Base-by-base conservation (phyloP, 2,888 invertebrate genomes). In the Chouioia cunea region DNA sequence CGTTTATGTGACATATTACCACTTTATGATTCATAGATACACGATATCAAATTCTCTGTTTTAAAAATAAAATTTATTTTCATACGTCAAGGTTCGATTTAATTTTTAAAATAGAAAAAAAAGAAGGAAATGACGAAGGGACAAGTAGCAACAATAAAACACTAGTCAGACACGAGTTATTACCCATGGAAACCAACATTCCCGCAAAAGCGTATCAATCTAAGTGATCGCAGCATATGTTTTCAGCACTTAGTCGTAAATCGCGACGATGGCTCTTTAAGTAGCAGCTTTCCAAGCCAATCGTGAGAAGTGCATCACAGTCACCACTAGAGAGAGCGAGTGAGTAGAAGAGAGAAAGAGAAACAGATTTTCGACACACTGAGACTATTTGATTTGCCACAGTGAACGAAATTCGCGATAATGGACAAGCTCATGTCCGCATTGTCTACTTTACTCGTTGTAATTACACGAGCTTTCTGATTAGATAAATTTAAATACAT, bases 331-430 rank as follows among this genome's bases (percentile, higher is more conserved):
- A 36, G 36, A 4, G 27, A 27, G 27, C 3, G 27, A 27, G 27
- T 4, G 27, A 27, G 27, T 4, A 6, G 6, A 6, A 27, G 27
- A 27, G 27, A 27, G 27, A 27, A 6, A 27, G 27, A 27, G 27
- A 27, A 12, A 10, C 47, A 67, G 66, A 58, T 66, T 66, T 66
- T 66, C 66, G 65, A 65, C 50, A 23, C 48, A 47, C 27, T 4
- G 12, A 15, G 47, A 36, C 52, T 16, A 56, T 68, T 68, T 56
- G 56, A 68, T 68, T 68, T 62, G 68, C 62, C 68, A 60, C 54
- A 36, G 52, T 66, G 44, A n/a, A 36, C 46, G 36, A 2, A 4
- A 44, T 56, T 20, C 56, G 56, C 64, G 56, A 44, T 53, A 27
- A 60, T 60, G 22, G 15, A 4, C 36, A 36, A 36, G 23, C 27